A percentile compares a stretch with the other conserved stretches of the same genome.
These are phyloP conservation scores for Chaunax sp. DNA, from an alignment of 2,797 vertebrate genomes.

Conservation along the genomic window DNA sequence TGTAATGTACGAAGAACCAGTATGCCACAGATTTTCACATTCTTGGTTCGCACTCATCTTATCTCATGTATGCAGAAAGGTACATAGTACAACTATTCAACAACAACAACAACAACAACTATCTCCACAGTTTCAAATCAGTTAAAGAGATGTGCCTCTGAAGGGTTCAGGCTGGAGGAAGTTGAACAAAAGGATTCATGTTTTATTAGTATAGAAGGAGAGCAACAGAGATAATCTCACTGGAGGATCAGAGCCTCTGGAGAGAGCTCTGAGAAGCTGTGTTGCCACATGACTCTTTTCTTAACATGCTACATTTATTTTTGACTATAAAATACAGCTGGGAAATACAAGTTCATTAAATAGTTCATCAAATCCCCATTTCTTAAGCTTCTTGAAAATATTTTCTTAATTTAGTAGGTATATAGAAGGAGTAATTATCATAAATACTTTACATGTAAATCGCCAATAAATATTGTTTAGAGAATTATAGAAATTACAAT, in stretches of 20 bases:
- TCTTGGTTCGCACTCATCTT: neutral
- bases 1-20: neutral
- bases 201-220: slow-evolving; percentile 56
- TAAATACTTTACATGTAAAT: neutral
- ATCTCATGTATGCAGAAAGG: neutral
- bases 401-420: too few species aligned
- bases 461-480: neutral
- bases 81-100: too few species aligned
- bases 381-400: too few species aligned
- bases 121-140: slow-evolving; percentile 16
- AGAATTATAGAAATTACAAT: too few species aligned
- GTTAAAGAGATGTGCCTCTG: slow-evolving; percentile 11
- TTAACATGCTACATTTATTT: slow-evolving; percentile 41
- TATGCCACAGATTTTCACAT: neutral
- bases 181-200: slow-evolving; percentile 42
- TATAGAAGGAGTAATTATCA: neutral
- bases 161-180: slow-evolving; percentile 24
- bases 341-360: slow-evolving; percentile 2
- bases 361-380: too few species aligned
- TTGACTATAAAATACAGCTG: slow-evolving; percentile 21
- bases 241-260: slow-evolving; percentile 55
- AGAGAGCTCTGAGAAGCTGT: slow-evolving; percentile 44
- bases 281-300: slow-evolving; percentile 29
- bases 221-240: slow-evolving; percentile 50
- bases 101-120: slow-evolving; percentile 21